Conservation (phyloP, 2,113 vertebrate species). For the Otis tarda region DNA sequence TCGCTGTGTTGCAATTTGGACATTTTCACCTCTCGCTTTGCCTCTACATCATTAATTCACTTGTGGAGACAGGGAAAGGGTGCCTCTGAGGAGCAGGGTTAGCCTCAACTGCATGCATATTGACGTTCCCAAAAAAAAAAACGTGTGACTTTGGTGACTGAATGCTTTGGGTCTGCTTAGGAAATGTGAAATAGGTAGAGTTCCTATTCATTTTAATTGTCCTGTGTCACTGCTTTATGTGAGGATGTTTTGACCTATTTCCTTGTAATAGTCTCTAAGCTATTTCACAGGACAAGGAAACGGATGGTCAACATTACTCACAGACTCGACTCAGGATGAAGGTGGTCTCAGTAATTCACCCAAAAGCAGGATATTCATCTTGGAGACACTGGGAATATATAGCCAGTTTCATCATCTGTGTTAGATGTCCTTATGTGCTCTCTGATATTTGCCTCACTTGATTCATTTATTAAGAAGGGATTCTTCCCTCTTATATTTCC, state of each 20-base stretch:
- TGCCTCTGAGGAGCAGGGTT: background rate
- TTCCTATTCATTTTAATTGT: background rate
- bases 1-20: background rate
- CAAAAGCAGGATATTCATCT: background rate
- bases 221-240: background rate
- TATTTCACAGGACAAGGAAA: background rate
- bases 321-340: background rate
- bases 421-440: background rate
- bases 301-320: background rate
- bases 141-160: background rate
- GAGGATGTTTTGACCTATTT: background rate
- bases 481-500: background rate
- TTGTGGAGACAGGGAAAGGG: background rate
- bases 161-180: background rate
- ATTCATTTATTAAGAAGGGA: background rate
- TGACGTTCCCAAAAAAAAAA: fast-evolving
- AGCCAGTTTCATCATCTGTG: background rate
- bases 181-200: background rate
- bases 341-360: background rate
- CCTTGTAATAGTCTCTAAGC: background rate
- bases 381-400: background rate
- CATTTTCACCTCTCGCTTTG: background rate
- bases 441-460: background rate
- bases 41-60: background rate
- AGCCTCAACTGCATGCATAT: background rate